Conservation (phyloP, 1,140 invertebrate genomes). For the Drosophila takahashii region DNA sequence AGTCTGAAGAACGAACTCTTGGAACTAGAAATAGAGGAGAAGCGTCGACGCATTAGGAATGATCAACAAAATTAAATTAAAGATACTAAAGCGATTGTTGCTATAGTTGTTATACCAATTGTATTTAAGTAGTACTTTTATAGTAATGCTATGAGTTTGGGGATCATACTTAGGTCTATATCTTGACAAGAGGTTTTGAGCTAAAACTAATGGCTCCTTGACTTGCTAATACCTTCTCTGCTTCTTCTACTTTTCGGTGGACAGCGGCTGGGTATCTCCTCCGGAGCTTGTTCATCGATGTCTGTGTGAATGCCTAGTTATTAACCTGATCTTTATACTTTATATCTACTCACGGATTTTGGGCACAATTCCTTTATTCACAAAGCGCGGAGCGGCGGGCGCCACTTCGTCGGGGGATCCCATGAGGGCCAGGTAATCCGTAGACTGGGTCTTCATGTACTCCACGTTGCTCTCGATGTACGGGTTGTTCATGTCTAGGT, state of each 20-base stretch:
- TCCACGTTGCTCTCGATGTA: conserved; percentile 90
- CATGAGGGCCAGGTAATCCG: conserved; percentile 92
- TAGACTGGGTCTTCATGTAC: conserved; percentile 84
- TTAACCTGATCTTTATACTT: too few species aligned
- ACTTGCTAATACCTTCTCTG: conserved; percentile 65
- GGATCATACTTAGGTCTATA: background rate
- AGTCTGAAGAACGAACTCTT: conserved; percentile 18
- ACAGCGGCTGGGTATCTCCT: conserved; percentile 78
- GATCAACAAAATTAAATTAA: background rate
- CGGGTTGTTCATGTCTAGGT: conserved; percentile 92
- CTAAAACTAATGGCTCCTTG: conserved; percentile 32
- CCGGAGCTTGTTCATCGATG: conserved; percentile 66
- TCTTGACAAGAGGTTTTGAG: background rate
- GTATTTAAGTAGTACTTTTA: background rate
- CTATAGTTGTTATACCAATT: conserved; percentile 15
- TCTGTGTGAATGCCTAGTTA: conserved; percentile 76
- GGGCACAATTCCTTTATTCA: conserved; percentile 76
- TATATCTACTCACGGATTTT: conserved; percentile 83
- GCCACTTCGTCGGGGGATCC: conserved; percentile 87
- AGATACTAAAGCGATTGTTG: background rate
- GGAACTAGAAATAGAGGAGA: conserved; percentile 14
- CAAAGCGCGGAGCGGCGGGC: conserved; percentile 75
- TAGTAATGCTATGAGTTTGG: conserved; percentile 1
- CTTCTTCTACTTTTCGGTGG: conserved; percentile 59
- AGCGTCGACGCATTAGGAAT: background rate